Evolutionary conservation across 2,113 vertebrate species (phyloP).

Genomic region (Pitta sordida): DNA sequence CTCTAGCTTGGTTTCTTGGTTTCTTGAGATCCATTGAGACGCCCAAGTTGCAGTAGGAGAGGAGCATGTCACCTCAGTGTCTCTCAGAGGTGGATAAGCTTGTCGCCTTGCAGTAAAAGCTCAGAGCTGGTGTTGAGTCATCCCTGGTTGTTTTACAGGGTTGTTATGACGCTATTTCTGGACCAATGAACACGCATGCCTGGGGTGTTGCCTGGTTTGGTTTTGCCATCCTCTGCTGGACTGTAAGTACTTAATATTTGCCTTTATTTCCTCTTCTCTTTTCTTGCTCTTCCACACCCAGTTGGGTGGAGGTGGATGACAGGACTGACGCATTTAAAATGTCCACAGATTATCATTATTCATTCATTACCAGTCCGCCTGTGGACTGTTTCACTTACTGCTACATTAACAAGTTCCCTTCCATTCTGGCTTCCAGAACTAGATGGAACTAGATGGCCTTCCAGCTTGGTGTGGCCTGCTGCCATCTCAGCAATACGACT

Average conservation of each 20-base stretch:
- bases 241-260: constrained; percentile 70
- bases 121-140: background rate
- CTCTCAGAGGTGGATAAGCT: background rate
- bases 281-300: background rate
- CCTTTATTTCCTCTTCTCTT: background rate
- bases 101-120: background rate
- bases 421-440: background rate
- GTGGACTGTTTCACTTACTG: background rate
- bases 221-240: constrained; percentile 84
- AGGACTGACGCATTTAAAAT: background rate
- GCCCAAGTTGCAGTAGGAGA: background rate
- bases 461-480: background rate
- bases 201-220: constrained; percentile 85
- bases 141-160: constrained; percentile 57
- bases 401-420: background rate
- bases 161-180: constrained; percentile 75
- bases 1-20: background rate
- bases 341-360: background rate
- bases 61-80: background rate
- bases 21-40: background rate
- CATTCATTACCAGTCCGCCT: background rate
- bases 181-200: constrained; percentile 71
- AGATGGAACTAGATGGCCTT: background rate
- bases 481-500: background rate
- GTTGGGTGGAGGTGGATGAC: background rate